Evolutionary conservation across 2,797 vertebrate species (phyloP).

Genomic region (Sebastes matsubarae): DNA sequence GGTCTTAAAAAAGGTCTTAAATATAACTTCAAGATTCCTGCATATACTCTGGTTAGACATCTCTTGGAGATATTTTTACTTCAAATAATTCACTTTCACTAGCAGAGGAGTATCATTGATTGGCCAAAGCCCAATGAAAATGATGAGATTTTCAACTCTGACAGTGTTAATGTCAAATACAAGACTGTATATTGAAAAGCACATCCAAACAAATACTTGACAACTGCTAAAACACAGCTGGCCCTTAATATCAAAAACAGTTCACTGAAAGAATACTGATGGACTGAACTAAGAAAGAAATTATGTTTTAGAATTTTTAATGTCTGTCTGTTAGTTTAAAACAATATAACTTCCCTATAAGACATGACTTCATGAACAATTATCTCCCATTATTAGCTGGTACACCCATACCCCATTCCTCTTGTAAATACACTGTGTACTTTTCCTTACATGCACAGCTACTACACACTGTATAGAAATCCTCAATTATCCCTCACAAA

Average conservation of each 20-base stretch:
- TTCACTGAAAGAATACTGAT: background rate
- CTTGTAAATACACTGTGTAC: slow-evolving; percentile 7
- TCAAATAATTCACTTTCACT: slow-evolving; percentile 52
- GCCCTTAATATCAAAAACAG: background rate
- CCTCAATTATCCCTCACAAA: slow-evolving; percentile 63
- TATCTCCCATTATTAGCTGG: background rate
- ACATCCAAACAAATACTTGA: background rate
- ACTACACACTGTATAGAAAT: slow-evolving; percentile 52
- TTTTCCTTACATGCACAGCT: slow-evolving; percentile 25
- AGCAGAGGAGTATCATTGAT: background rate
- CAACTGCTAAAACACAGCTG: background rate
- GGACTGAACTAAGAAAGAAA: background rate
- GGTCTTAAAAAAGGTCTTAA: background rate
- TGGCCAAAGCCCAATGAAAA: slow-evolving; percentile 15
- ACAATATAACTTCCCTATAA: background rate
- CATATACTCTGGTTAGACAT: background rate
- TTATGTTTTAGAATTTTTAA: background rate
- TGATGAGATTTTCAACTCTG: background rate
- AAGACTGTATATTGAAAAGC: background rate
- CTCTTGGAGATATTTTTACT: slow-evolving; percentile 53
- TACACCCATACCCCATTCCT: background rate
- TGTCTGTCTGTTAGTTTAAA: background rate
- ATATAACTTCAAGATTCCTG: background rate
- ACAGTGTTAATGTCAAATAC: background rate
- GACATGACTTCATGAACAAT: background rate